Evolutionary conservation across 2,113 vertebrate genomes (phyloP), one percentile per base, ranked within the genome.

Genomic region (Sialia sialis): DNA sequence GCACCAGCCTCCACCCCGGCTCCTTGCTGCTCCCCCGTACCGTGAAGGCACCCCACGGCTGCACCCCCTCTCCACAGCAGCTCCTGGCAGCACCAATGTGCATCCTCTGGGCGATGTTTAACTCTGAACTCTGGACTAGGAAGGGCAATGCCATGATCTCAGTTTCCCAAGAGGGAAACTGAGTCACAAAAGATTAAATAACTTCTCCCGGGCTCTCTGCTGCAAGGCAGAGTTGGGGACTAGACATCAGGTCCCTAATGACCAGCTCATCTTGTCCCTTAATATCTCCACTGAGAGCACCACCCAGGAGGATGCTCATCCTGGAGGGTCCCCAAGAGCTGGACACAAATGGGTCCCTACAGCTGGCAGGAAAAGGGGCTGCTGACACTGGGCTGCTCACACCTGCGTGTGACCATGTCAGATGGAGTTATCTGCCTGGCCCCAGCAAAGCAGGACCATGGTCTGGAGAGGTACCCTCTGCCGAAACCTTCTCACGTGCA

Each of bases 171-270:
- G 26, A 11, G 29, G 63, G 85, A 93, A 95, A 96, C 75, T 62
- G 74, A 96, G 92, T 83, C 79, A 88, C 46, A 27, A 75, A 89
- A 60, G 34, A 62, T 49, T 59, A 48, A 93, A 52, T 48, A 75
- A 56, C 44, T 51, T 80, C 32, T 64, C 46, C 0, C 0, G 13
- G 13, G 13, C 46, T 51, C 25, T 44, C 16, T 39, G 49, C 34
- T 34, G 54, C 46, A 72, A 15, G 19, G 32, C 91, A 84, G n/a
- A 78, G 56, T 49, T n/a, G 29, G 41, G 20, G 38, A 81, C 3
- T 1, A 38, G 39, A 26, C 0, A 41, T 18, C 46, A 70, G 18
- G n/a, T 66, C 54, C 32, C 55, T 43, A 29, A 49, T 11, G 39
- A 34, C 20, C n/a, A 84, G 56, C 15, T 75, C 84, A 20, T 66